These are phyloP conservation scores for Lepilemur ruficaudatus DNA, from an alignment of 2,797 vertebrate species.

Conservation along the genomic window DNA sequence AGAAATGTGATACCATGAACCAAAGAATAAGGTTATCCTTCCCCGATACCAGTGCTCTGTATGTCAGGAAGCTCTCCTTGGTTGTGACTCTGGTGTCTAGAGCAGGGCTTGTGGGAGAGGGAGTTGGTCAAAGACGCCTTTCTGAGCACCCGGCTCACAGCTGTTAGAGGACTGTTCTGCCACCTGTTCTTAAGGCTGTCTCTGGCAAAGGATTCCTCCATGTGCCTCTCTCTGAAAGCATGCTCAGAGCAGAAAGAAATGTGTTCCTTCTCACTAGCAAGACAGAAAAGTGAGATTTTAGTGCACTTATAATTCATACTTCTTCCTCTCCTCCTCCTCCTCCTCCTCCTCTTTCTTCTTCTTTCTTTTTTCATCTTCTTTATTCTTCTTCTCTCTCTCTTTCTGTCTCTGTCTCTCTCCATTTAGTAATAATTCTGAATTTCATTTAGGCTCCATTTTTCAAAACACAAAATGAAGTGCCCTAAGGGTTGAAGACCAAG, in stretches of 20 bases:
- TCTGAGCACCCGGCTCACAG: conserved; percentile 14
- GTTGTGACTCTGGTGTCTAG: not conserved
- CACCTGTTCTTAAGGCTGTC: conserved; percentile 64
- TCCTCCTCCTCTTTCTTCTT: too few relatives aligned
- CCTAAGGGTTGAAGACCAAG: not conserved
- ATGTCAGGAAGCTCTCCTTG: not conserved
- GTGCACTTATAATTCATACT: not conserved
- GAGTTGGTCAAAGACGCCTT: not conserved
- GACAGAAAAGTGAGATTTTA: conserved; percentile 11
- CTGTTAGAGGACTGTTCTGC: conserved; percentile 9
- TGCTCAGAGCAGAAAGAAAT: conserved; percentile 37
- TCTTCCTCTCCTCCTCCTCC: not conserved
- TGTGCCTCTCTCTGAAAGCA: not conserved
- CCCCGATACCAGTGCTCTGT: not conserved
- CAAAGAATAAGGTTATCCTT: not conserved
- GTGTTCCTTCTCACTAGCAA: not conserved
- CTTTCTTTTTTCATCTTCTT: not conserved
- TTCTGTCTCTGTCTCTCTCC: not conserved
- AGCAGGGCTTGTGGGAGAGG: not conserved
- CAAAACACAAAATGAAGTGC: conserved; percentile 35
- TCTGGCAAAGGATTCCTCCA: conserved; percentile 4
- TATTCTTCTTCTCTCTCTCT: not conserved
- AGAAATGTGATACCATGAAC: not conserved
- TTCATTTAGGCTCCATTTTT: not conserved
- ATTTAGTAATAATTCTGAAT: conserved; percentile 20